Evolutionary conservation across 1,140 invertebrate species (phyloP), one percentile per base, ranked within the genome.

Genomic region (Lepeophtheirus salmonis): DNA sequence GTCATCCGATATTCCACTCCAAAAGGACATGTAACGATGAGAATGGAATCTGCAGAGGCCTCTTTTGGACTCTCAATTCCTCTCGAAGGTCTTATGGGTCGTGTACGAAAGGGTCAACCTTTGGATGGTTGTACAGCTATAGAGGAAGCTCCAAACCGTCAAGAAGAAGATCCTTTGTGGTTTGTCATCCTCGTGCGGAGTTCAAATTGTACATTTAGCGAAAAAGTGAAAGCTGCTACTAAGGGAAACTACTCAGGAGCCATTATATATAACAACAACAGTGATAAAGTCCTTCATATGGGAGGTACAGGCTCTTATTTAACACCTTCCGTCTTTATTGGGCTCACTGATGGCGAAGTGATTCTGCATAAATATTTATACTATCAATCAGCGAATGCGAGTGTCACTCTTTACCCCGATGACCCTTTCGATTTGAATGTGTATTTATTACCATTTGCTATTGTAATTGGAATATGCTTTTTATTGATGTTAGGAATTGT

Each of bases 231-330:
- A 55, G 82, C 81, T 70, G 87, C 86, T 18, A 84, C 89, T 69
- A 72, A 74, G 62, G 83, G 82, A 50, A 79, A 80, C 63, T 91
- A 80, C 70, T 76, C 80, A 73, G 83, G 82, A 64, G 85, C 80
- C 25, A 89, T 92, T 66, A 79, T 92, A 21, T 83, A 88, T 69
- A 90, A 90, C 73, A 79, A 86, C 59, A 79, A 81, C 64, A 84
- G 83, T 50, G 80, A 83, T 70, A 78, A 79, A 16, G 69, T 88
- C 64, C 79, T 83, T 85, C 71, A 76, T 72, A 64, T 49, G 59
- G 64, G 51, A 17, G 62, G 54, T 10, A 6, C 13, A 10, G n/a
- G n/a, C n/a, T n/a, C n/a, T n/a, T n/a, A n/a, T n/a, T n/a, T n/a
- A n/a, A 55, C 21, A 4, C 53, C 53, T 16, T 21, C 53, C 10